These are phyloP conservation scores for Drosophila teissieri DNA, from an alignment of 1,140 invertebrate species.

Conservation along the genomic window DNA sequence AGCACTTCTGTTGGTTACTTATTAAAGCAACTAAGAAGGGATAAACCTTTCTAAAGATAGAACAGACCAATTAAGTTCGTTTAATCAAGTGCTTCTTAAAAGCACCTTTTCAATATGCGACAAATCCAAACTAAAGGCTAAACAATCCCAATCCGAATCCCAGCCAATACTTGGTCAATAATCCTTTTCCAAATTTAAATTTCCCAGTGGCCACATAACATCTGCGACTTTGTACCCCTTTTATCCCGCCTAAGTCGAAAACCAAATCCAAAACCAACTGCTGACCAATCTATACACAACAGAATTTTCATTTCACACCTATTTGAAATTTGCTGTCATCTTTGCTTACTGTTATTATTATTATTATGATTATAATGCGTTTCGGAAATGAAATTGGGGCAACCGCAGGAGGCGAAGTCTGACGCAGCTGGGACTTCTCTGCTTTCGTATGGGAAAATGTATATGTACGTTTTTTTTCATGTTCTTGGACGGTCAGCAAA, in stretches of 20 bases:
- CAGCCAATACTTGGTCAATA: slow-evolving; percentile 51
- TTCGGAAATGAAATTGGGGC: slow-evolving; percentile 68
- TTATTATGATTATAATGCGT: slow-evolving; percentile 77
- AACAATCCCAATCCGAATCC: not conserved
- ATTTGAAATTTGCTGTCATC: slow-evolving; percentile 58
- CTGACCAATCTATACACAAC: slow-evolving; percentile 47
- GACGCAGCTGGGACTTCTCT: slow-evolving; percentile 62
- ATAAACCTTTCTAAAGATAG: too few species aligned
- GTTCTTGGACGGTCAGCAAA: slow-evolving; percentile 67
- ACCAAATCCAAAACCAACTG: slow-evolving; percentile 22
- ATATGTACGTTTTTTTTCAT: slow-evolving; percentile 29
- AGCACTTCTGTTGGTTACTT: not conserved
- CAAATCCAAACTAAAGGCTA: slow-evolving; percentile 23
- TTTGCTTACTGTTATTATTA: slow-evolving; percentile 62
- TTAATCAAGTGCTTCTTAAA: not conserved
- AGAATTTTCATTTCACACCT: slow-evolving; percentile 65
- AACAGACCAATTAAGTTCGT: not conserved
- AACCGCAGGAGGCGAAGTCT: slow-evolving; percentile 29
- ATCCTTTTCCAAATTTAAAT: slow-evolving; percentile 66
- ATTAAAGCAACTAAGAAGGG: too few species aligned
- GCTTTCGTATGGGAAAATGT: slow-evolving; percentile 31
- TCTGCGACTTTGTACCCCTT: slow-evolving; percentile 50
- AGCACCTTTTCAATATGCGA: not conserved
- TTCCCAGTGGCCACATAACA: slow-evolving; percentile 49
- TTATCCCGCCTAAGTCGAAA: slow-evolving; percentile 16